phyloP scores from a whole-genome alignment of 2,888 invertebrate species.

The Nymphalis urticae region DNA sequence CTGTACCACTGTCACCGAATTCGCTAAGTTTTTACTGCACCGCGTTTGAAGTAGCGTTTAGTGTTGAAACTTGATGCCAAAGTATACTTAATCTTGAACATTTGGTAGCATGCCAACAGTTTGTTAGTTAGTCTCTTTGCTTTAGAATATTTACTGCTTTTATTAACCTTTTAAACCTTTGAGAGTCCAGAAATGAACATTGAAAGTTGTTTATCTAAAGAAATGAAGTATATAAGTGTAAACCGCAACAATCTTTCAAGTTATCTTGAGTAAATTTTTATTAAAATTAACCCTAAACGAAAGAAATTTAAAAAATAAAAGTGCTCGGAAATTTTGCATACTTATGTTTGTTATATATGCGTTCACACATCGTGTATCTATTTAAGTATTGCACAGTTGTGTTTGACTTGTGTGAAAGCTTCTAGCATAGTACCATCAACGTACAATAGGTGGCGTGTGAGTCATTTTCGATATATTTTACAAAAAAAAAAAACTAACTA shows the following conservation, averaged over 20 bases:
- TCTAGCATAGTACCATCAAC: no score
- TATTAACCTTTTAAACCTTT: constrained; percentile 23
- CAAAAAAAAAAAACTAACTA: no score
- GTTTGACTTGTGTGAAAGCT: no score
- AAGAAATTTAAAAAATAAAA: neutral
- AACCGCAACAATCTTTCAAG: no score
- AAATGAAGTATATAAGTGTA: neutral
- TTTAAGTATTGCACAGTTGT: no score
- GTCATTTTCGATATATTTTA: no score
- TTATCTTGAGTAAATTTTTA: neutral
- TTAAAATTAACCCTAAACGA: neutral
- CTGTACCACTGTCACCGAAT: constrained; percentile 37
- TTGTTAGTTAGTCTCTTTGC: constrained; percentile 26
- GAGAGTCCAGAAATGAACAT: neutral
- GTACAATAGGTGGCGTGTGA: no score
- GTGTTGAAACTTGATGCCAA: constrained; percentile 33
- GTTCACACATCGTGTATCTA: no score
- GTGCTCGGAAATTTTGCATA: no score
- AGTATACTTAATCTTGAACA: constrained; percentile 30
- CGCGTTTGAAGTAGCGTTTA: constrained; percentile 26
- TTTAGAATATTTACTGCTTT: constrained; percentile 30
- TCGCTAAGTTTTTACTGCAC: constrained; percentile 35
- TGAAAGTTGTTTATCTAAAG: neutral
- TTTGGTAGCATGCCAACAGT: constrained; percentile 35
- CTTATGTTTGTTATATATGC: no score